phyloP scores from a whole-genome alignment of 2,113 vertebrate genomes.

The Eudyptes chrysolophus region DNA sequence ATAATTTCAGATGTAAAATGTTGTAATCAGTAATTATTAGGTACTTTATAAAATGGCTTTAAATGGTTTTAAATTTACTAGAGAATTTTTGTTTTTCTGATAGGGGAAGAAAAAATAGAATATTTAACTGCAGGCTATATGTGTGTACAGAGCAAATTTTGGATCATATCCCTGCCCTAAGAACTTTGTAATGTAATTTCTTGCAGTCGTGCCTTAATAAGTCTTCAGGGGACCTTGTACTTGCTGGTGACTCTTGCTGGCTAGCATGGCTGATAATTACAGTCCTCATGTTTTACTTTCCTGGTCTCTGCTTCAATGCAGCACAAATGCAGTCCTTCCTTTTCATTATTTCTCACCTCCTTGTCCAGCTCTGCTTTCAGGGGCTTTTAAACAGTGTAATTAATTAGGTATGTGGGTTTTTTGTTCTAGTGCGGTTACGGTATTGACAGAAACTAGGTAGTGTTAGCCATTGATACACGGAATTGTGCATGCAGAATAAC shows the following conservation, averaged over 20 bases:
- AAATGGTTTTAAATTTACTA: not conserved
- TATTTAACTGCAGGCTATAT: not conserved
- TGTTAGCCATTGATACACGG: fast-evolving
- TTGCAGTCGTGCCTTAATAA: not conserved
- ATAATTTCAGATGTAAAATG: not conserved
- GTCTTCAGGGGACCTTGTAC: not conserved
- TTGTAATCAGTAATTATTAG: not conserved
- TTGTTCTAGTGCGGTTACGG: not conserved
- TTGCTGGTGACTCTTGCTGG: not conserved
- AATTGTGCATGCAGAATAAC: not conserved
- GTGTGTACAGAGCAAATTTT: not conserved
- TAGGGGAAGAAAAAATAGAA: not conserved
- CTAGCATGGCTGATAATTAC: not conserved
- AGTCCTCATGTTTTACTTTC: not conserved
- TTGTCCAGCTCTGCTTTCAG: not conserved
- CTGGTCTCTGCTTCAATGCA: not conserved
- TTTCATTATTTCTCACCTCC: not conserved
- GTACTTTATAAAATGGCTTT: not conserved
- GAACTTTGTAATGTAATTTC: not conserved
- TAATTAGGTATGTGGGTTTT: not conserved
- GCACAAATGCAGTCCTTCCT: not conserved
- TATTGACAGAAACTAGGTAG: not conserved
- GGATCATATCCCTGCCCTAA: not conserved
- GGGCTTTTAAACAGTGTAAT: not conserved
- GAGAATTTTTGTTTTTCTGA: not conserved